Percentiles rank a stretch among this genome's conserved stretches.
Conservation (phyloP, 1,140 invertebrate species). For the Gonatopus flavifemur region DNA sequence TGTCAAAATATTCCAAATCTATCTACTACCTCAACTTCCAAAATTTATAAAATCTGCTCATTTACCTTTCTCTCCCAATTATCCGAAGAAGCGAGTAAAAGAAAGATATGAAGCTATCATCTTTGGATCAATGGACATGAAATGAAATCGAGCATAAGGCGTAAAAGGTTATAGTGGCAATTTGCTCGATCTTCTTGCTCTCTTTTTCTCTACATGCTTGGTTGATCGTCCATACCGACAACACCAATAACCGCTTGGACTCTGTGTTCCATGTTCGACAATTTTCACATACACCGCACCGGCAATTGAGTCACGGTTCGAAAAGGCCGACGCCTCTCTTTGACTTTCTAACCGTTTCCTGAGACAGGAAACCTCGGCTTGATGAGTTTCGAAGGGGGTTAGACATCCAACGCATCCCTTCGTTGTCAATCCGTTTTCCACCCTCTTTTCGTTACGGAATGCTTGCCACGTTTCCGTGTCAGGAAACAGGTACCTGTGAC, state of each 20-base stretch:
- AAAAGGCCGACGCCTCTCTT: slow-evolving; percentile 18
- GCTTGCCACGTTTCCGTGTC: slow-evolving; percentile 32
- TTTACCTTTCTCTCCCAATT: too few species aligned
- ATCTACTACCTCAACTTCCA: too few species aligned
- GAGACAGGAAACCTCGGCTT: slow-evolving; percentile 41
- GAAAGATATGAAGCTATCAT: too few species aligned
- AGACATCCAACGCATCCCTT: slow-evolving; percentile 33
- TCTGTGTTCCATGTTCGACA: too few species aligned
- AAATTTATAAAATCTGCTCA: too few species aligned
- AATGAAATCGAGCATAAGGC: slow-evolving; percentile 23
- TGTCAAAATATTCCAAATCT: too few species aligned
- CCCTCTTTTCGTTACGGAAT: slow-evolving; percentile 27
- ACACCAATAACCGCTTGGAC: slow-evolving; percentile 30
- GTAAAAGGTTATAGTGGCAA: slow-evolving; percentile 13
- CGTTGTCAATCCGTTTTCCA: too few species aligned
- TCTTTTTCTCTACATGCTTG: too few species aligned
- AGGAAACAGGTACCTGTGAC: slow-evolving; percentile 19
- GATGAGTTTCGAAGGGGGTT: slow-evolving; percentile 36
- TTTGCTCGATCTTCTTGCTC: slow-evolving; percentile 12
- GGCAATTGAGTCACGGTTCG: slow-evolving; percentile 26
- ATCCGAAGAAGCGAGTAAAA: too few species aligned
- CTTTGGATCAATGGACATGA: too few species aligned
- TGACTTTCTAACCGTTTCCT: slow-evolving; percentile 26
- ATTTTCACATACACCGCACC: too few species aligned
- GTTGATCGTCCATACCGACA: slow-evolving; percentile 3